Evolutionary conservation across 2,888 invertebrate species (phyloP).

Genomic region (Serrognathus titanus): DNA sequence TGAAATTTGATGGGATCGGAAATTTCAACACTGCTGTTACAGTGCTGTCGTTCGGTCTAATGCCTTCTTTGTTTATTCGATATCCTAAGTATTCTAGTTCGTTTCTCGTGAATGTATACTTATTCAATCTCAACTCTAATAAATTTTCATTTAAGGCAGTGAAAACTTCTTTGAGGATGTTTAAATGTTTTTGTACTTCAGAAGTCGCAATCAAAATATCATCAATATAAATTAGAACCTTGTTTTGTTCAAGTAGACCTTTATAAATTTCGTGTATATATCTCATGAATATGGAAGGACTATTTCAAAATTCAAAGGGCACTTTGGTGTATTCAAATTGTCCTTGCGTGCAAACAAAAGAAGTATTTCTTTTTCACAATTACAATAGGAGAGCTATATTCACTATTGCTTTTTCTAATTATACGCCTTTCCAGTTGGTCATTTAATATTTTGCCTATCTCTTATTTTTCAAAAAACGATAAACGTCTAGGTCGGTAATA

Average conservation of each 20-base stretch:
- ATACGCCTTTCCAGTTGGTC: not conserved
- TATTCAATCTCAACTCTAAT: slow-evolving; percentile 16
- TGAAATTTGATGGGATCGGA: slow-evolving; percentile 25
- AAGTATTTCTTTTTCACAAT: slow-evolving; percentile 20
- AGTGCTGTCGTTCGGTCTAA: slow-evolving; percentile 22
- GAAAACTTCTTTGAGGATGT: too few species aligned
- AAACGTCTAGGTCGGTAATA: slow-evolving; percentile 9
- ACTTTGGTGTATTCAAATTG: too few species aligned
- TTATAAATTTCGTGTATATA: too few species aligned
- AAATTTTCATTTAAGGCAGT: too few species aligned
- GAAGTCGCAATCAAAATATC: too few species aligned
- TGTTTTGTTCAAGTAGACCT: too few species aligned
- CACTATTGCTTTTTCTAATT: too few species aligned
- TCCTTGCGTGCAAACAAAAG: too few species aligned
- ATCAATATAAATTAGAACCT: too few species aligned
- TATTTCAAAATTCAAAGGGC: too few species aligned
- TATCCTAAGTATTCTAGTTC: slow-evolving; percentile 25
- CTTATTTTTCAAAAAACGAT: slow-evolving; percentile 7
- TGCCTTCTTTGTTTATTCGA: slow-evolving; percentile 19
- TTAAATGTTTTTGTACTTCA: too few species aligned
- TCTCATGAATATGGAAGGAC: too few species aligned
- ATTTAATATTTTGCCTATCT: slow-evolving; percentile 7
- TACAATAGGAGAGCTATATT: slow-evolving; percentile 16
- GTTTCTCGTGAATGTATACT: slow-evolving; percentile 20
- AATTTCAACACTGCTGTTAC: slow-evolving; percentile 25